Conservation (phyloP, 2,888 invertebrate species). For the Dasypolia templi region DNA sequence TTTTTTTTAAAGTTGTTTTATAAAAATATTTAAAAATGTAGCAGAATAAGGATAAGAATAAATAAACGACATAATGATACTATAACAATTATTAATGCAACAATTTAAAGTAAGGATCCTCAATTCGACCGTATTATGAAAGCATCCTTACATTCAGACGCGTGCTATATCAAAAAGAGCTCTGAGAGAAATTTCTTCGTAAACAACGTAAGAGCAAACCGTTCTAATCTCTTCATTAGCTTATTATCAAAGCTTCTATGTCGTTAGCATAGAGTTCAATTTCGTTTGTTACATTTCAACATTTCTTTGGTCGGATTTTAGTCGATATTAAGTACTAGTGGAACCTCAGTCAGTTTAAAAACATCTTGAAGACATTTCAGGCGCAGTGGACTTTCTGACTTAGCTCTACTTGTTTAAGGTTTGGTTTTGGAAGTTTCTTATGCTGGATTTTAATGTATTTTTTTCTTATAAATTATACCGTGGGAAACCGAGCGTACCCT, state of each 20-base stretch:
- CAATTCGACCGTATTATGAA: constrained; percentile 12
- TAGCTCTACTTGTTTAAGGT: neutral
- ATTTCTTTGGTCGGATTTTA: constrained; percentile 71
- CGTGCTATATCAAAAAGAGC: constrained; percentile 78
- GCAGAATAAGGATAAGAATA: no score
- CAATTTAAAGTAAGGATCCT: neutral
- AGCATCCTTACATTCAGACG: constrained; percentile 66
- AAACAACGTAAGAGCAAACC: constrained; percentile 73
- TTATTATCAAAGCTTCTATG: constrained; percentile 67
- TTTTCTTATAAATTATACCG: constrained; percentile 80
- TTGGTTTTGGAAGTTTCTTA: neutral
- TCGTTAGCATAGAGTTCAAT: constrained; percentile 65
- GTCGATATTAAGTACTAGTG: constrained; percentile 73
- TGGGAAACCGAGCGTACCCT: constrained; percentile 91
- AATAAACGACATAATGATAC: no score
- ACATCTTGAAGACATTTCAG: constrained; percentile 24
- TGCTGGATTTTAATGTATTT: constrained; percentile 53
- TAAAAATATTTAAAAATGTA: no score
- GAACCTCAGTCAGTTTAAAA: constrained; percentile 12
- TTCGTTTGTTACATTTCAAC: constrained; percentile 66
- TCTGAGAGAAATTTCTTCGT: constrained; percentile 75
- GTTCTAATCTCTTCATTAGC: constrained; percentile 80
- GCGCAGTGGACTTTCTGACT: constrained; percentile 21
- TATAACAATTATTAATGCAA: no score
- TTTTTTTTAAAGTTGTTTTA: no score